A percentile compares a stretch with the other conserved stretches of the same genome.
Evolutionary conservation across 92 coral and sea anemone species (phyloP).

Genomic region (Epizoanthus ramosus): DNA sequence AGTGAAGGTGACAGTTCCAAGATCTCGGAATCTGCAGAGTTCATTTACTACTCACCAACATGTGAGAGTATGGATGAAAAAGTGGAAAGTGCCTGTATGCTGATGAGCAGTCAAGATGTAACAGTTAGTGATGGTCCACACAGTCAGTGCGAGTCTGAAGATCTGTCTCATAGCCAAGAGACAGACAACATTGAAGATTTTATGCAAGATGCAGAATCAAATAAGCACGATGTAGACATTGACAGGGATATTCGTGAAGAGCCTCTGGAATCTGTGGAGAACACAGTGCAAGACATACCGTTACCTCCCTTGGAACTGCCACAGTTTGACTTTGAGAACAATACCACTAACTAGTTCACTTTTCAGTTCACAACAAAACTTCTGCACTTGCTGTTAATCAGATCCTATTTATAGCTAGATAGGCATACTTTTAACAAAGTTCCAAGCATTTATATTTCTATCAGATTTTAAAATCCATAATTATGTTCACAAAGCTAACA

Average conservation of each 20-base stretch:
- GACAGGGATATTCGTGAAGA: neutral
- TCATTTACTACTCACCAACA: neutral
- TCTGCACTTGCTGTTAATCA: too few relatives aligned
- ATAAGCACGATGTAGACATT: neutral
- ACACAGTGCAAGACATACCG: slow-evolving; percentile 29
- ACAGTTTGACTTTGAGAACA: too few relatives aligned
- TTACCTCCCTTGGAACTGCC: too few relatives aligned
- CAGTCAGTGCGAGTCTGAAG: slow-evolving; percentile 24
- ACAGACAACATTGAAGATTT: slow-evolving; percentile 30
- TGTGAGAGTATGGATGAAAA: neutral
- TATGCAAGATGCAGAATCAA: slow-evolving; percentile 19
- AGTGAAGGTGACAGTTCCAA: neutral
- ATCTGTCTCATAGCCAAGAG: neutral
- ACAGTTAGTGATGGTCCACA: neutral
- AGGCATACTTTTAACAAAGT: too few relatives aligned
- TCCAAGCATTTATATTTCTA: too few relatives aligned
- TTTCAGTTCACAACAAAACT: too few relatives aligned
- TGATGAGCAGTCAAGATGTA: neutral
- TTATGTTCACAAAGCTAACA: too few relatives aligned
- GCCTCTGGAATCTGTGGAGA: neutral
- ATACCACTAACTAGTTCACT: too few relatives aligned
- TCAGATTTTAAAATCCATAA: too few relatives aligned
- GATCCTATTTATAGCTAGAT: too few relatives aligned
- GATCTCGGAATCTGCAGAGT: slow-evolving; percentile 5
- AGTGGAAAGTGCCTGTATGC: neutral